Evolutionary conservation across 2,888 invertebrate species (phyloP).

Genomic region (Drosophila ustulata): DNA sequence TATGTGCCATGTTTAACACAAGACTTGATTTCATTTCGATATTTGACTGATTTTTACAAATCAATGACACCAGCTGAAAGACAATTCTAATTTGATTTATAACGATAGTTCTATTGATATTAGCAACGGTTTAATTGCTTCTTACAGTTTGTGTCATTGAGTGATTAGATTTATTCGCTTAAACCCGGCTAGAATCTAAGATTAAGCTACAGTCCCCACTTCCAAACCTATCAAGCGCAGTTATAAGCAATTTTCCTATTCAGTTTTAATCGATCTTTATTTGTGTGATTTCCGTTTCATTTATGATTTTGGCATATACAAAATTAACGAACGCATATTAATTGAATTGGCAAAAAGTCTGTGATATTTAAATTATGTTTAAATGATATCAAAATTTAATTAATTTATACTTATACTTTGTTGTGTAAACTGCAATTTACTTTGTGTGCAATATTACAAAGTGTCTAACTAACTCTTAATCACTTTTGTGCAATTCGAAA

Average conservation of each 20-base stretch:
- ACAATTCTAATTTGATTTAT: background rate
- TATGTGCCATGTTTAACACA: constrained; percentile 76
- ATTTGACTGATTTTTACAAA: constrained; percentile 69
- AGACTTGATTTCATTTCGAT: constrained; percentile 74
- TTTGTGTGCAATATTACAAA: constrained; percentile 70
- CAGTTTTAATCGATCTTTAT: constrained; percentile 17
- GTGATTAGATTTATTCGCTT: constrained; percentile 56
- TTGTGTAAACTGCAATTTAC: constrained; percentile 53
- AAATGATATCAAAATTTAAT: constrained; percentile 55
- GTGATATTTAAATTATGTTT: constrained; percentile 80
- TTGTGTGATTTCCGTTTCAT: constrained; percentile 20
- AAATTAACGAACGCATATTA: constrained; percentile 70
- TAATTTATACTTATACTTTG: constrained; percentile 52
- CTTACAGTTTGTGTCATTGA: constrained; percentile 25
- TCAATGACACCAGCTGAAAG: constrained; percentile 39
- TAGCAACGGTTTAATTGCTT: background rate
- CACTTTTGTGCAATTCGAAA: constrained; percentile 72
- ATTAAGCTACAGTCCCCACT: constrained; percentile 24
- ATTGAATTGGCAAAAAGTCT: constrained; percentile 81
- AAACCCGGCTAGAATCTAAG: constrained; percentile 38
- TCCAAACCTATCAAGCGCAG: constrained; percentile 16
- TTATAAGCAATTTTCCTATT: constrained; percentile 19
- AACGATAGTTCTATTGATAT: background rate
- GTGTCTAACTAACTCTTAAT: constrained; percentile 55
- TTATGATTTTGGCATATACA: constrained; percentile 59